These are phyloP conservation scores for Pecten maximus DNA, from an alignment of 2,888 invertebrate genomes.

Conservation along the genomic window DNA sequence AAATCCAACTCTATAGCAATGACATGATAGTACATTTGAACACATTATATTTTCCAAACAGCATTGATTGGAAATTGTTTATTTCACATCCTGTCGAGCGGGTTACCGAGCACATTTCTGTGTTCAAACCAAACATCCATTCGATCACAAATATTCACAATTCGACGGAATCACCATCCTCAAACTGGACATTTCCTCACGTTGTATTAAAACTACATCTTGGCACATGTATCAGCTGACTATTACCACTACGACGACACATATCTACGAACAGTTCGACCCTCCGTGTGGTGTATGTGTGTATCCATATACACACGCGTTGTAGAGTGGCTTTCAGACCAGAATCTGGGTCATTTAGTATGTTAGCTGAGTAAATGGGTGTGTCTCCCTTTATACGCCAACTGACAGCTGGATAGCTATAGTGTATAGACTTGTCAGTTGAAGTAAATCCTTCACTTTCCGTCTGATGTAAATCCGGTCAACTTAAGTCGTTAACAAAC, in stretches of 20 bases:
- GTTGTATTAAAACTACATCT: not conserved
- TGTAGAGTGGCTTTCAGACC: not conserved
- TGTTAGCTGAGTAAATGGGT: slow-evolving; percentile 37
- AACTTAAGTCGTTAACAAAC: not conserved
- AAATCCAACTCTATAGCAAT: slow-evolving; percentile 47
- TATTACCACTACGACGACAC: not conserved
- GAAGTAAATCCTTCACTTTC: not conserved
- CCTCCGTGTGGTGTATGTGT: not conserved
- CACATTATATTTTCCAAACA: slow-evolving; percentile 59
- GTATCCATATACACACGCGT: not conserved
- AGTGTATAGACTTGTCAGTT: not conserved
- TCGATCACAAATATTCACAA: not conserved
- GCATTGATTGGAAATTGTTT: slow-evolving; percentile 44
- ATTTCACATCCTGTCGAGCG: slow-evolving; percentile 50
- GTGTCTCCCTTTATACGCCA: slow-evolving; percentile 40
- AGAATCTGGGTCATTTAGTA: slow-evolving; percentile 4
- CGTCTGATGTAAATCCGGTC: not conserved
- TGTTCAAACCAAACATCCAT: not conserved
- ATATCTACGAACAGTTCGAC: not conserved
- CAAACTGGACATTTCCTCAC: not conserved
- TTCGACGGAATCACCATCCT: not conserved
- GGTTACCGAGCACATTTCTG: slow-evolving; percentile 46
- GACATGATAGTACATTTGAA: slow-evolving; percentile 56
- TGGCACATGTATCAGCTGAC: slow-evolving; percentile 11
- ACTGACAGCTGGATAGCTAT: slow-evolving; percentile 43